phyloP scores from a whole-genome alignment of 2,888 invertebrate species.

The Lamproptera curius region DNA sequence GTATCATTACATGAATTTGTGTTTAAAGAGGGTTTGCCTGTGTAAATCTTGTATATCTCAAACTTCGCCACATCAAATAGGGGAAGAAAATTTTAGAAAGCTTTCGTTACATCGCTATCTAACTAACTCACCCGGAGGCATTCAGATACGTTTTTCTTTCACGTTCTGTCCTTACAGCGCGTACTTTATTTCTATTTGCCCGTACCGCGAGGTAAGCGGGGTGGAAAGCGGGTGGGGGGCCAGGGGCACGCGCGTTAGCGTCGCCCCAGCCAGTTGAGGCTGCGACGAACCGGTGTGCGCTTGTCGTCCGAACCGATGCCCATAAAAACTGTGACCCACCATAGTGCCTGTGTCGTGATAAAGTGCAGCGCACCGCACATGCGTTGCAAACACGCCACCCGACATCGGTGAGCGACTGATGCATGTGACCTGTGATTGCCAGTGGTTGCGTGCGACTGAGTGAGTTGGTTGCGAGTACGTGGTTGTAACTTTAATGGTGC shows the following conservation, averaged over 20 bases:
- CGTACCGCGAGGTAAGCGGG: conserved; percentile 63
- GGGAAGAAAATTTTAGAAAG: conserved; percentile 21
- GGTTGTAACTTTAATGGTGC: conserved; percentile 37
- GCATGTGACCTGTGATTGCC: conserved; percentile 59
- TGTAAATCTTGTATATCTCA: neutral
- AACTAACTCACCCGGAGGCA: conserved; percentile 44
- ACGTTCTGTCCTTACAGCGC: conserved; percentile 67
- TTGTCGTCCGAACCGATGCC: conserved; percentile 41
- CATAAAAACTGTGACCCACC: conserved; percentile 47
- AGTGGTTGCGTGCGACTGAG: conserved; percentile 42
- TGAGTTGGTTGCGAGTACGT: conserved; percentile 49
- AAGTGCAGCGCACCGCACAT: conserved; percentile 40
- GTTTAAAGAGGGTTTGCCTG: neutral
- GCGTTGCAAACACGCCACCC: conserved; percentile 45
- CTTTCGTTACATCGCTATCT: conserved; percentile 31
- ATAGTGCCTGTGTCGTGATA: conserved; percentile 65
- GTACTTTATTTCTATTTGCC: conserved; percentile 77
- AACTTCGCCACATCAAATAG: conserved; percentile 18
- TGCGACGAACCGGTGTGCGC: conserved; percentile 52
- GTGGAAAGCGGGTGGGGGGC: conserved; percentile 42
- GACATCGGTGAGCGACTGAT: conserved; percentile 38
- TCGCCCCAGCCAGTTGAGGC: conserved; percentile 74
- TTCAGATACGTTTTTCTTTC: conserved; percentile 59
- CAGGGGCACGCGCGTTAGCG: conserved; percentile 70
- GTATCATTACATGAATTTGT: neutral